A percentile compares a stretch with the other conserved stretches of the same genome.
Evolutionary conservation across 2,113 vertebrate species (phyloP).

Genomic region (Phrynocephalus versicolor): DNA sequence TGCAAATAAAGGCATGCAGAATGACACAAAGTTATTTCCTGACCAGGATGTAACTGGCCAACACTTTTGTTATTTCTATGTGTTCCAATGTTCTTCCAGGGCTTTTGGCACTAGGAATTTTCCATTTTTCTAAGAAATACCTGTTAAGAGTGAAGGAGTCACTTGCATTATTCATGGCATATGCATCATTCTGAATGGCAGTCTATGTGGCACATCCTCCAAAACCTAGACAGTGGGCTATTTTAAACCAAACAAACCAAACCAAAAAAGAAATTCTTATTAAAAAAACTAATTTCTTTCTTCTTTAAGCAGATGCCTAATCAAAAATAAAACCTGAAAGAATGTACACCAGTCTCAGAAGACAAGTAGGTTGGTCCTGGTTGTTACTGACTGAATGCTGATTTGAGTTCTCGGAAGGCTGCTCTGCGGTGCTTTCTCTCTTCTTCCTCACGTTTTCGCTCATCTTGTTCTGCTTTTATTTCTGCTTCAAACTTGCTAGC

Average conservation of each 20-base stretch:
- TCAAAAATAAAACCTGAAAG: conserved; percentile 52
- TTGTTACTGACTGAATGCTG: conserved; percentile 83
- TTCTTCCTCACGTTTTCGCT: conserved; percentile 84
- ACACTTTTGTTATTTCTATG: conserved; percentile 18
- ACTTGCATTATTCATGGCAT: background rate
- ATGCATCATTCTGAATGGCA: background rate
- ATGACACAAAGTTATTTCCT: background rate
- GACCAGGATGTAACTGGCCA: background rate
- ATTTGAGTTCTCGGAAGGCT: conserved; percentile 91
- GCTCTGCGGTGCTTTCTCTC: conserved; percentile 86
- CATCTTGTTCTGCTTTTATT: conserved; percentile 91
- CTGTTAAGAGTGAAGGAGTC: conserved; percentile 31
- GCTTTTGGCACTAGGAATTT: conserved; percentile 40
- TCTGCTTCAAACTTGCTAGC: conserved; percentile 93
- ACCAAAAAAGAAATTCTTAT: too few species aligned
- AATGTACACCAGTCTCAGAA: conserved; percentile 54
- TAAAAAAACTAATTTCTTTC: conserved; percentile 28
- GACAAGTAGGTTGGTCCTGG: background rate
- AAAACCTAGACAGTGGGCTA: conserved; percentile 7
- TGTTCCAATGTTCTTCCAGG: conserved; percentile 33
- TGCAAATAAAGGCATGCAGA: background rate
- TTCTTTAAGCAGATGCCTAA: conserved; percentile 46
- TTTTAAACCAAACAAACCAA: too few species aligned
- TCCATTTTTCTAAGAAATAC: conserved; percentile 7
- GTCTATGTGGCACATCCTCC: conserved; percentile 6